These are phyloP conservation scores for Pelvicachromis taeniatus DNA, from an alignment of 2,113 vertebrate species.

Conservation along the genomic window DNA sequence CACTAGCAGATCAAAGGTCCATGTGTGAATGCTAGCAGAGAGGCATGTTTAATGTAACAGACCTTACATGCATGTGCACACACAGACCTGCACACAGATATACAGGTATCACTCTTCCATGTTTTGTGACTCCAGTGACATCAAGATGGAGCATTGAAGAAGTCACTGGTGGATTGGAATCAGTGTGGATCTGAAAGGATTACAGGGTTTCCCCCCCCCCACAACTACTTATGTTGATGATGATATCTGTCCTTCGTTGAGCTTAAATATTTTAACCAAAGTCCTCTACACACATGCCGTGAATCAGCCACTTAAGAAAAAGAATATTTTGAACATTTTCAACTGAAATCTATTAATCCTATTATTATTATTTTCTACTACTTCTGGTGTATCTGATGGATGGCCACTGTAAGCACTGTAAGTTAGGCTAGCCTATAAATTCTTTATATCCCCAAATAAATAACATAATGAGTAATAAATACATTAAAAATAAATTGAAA, in stretches of 20 bases:
- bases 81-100: not conserved
- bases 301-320: not conserved
- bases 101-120: not conserved
- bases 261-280: not conserved
- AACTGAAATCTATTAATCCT: not conserved
- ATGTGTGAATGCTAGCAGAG: not conserved
- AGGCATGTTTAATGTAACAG: not conserved
- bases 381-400: not conserved
- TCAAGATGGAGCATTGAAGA: not conserved
- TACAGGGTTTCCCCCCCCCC: not conserved
- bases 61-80: not conserved
- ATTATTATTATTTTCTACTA: rapidly evolving
- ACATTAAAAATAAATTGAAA: not conserved
- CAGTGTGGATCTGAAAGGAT: not conserved
- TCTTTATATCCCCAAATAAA: not conserved
- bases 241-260: not conserved
- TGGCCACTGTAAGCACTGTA: not conserved
- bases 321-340: not conserved
- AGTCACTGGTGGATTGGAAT: constrained; percentile 3
- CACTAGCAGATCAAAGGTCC: constrained; percentile 29
- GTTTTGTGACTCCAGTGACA: not conserved
- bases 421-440: not conserved
- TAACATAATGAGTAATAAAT: not conserved
- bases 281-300: not conserved
- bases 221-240: not conserved